A percentile compares a stretch with the other conserved stretches of the same genome.
These are phyloP conservation scores for Philopedon plagiatum DNA, from an alignment of 2,888 invertebrate genomes.

Conservation along the genomic window DNA sequence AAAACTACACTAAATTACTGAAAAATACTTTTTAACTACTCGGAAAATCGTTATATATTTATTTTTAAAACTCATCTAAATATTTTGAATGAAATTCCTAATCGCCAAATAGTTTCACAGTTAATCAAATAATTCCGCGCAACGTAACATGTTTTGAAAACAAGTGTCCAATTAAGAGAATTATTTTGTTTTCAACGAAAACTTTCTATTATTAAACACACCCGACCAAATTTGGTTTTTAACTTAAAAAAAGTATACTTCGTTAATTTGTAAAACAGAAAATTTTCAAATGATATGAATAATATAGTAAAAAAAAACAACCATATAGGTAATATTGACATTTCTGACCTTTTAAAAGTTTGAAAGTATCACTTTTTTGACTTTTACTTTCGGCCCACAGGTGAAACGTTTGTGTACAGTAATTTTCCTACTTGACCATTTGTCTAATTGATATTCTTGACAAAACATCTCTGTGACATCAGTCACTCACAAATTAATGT, in stretches of 20 bases:
- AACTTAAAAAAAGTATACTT: not conserved
- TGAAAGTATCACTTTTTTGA: too few relatives aligned
- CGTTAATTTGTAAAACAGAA: too few relatives aligned
- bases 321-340: too few relatives aligned
- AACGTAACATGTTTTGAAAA: constrained; percentile 26
- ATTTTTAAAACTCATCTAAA: constrained; percentile 13
- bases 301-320: too few relatives aligned
- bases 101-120: not conserved
- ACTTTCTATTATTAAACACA: constrained; percentile 28
- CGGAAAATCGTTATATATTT: not conserved
- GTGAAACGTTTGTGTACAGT: too few relatives aligned
- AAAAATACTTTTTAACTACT: not conserved
- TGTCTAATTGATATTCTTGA: too few relatives aligned
- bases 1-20: not conserved
- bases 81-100: constrained; percentile 19
- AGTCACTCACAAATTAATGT: too few relatives aligned
- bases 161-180: constrained; percentile 30
- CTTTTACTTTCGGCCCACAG: too few relatives aligned
- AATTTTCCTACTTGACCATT: too few relatives aligned
- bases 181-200: constrained; percentile 22
- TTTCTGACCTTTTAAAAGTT: too few relatives aligned
- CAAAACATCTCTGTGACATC: too few relatives aligned
- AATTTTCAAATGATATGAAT: too few relatives aligned
- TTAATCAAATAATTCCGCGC: not conserved
- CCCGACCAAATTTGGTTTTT: not conserved